Percentiles rank a stretch among this genome's conserved stretches.
Conservation (phyloP, 2,797 vertebrate species). For the Poeciliopsis infans region DNA sequence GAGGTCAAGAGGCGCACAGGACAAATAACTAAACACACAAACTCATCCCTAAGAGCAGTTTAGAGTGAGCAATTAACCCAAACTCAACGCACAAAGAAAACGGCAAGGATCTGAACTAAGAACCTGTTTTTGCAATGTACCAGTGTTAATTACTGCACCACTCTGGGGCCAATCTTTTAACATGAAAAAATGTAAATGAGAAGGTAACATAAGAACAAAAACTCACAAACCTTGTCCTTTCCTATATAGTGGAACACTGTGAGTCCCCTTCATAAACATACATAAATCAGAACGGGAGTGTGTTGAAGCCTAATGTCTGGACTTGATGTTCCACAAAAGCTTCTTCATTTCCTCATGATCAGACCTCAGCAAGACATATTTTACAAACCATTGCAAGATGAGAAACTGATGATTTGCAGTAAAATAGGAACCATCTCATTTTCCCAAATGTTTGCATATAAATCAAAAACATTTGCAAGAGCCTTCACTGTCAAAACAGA, state of each 20-base stretch:
- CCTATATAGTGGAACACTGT: neutral
- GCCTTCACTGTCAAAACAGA: neutral
- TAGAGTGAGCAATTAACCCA: neutral
- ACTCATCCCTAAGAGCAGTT: neutral
- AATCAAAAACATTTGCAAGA: neutral
- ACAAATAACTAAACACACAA: neutral
- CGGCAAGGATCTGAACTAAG: neutral
- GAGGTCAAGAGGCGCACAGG: neutral
- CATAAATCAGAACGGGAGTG: neutral
- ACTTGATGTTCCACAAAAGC: neutral
- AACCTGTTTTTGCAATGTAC: neutral
- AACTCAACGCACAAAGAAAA: neutral
- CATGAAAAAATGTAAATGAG: neutral
- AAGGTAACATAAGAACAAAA: neutral
- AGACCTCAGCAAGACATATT: neutral
- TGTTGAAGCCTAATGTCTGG: neutral
- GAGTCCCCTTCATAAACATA: neutral
- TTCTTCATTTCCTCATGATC: neutral
- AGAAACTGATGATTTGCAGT: neutral
- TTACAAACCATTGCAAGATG: neutral
- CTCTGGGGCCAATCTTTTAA: neutral
- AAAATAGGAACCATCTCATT: constrained; percentile 1
- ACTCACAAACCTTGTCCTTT: neutral
- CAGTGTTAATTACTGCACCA: neutral
- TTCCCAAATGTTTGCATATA: neutral